Evolutionary conservation across 2,797 vertebrate genomes (phyloP).

Genomic region (Tapera naevia): DNA sequence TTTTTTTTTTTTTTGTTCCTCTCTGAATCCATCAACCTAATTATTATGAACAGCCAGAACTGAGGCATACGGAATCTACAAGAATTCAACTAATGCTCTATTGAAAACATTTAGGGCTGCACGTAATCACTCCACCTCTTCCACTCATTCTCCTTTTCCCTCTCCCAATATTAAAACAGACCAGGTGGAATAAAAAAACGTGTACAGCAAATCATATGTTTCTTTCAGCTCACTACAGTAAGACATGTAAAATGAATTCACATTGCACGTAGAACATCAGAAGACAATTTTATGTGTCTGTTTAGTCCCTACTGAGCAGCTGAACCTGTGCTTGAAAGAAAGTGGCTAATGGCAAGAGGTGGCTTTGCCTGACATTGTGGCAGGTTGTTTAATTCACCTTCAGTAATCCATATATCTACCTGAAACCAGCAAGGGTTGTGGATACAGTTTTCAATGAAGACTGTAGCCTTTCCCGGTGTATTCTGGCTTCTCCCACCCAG

Average conservation of each 20-base stretch:
- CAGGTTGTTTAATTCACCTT: not conserved
- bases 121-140: not conserved
- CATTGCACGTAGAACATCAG: not conserved
- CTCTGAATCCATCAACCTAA: conserved; percentile 27
- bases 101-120: not conserved
- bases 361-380: not conserved
- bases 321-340: not conserved
- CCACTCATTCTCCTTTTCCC: not conserved
- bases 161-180: not conserved
- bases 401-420: not conserved
- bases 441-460: not conserved
- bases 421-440: not conserved
- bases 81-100: conserved; percentile 20
- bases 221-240: not conserved
- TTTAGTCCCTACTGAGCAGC: not conserved
- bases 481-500: not conserved
- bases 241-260: not conserved
- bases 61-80: not conserved
- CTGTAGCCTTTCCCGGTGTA: not conserved
- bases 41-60: conserved; percentile 14
- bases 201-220: not conserved
- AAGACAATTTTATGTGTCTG: not conserved
- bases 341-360: not conserved
- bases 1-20: not conserved
- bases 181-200: not conserved